Conservation (phyloP, 1,140 invertebrate species). For the Hylaeus volcanicus region DNA sequence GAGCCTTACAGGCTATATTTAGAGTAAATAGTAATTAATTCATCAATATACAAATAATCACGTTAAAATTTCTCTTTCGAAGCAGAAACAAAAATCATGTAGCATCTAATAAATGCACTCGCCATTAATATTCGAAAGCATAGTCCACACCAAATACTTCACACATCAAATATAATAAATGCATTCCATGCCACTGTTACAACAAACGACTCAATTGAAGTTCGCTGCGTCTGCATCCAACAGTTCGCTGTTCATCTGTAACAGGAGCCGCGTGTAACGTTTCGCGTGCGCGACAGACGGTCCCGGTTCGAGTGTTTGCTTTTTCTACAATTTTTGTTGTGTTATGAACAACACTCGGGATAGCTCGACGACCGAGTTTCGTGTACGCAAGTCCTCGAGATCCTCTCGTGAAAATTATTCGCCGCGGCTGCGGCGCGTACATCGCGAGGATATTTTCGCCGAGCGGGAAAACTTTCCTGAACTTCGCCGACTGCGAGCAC, state of each 20-base stretch:
- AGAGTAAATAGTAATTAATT: too few species aligned
- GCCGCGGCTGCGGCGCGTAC: neutral
- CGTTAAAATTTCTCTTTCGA: too few species aligned
- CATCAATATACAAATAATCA: too few species aligned
- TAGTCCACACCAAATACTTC: too few species aligned
- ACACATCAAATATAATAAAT: too few species aligned
- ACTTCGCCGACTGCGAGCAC: neutral
- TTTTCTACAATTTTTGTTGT: neutral
- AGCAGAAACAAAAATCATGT: too few species aligned
- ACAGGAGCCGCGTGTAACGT: neutral
- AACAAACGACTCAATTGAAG: too few species aligned
- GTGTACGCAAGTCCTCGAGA: neutral
- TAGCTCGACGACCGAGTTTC: neutral
- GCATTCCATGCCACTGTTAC: too few species aligned
- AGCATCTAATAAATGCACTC: too few species aligned
- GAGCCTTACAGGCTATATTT: too few species aligned
- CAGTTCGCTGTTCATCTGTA: neutral
- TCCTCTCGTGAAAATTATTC: neutral
- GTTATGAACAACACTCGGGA: neutral
- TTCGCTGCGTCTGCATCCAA: too few species aligned
- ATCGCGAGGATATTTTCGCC: constrained; percentile 7
- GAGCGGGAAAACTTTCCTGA: neutral
- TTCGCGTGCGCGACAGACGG: neutral
- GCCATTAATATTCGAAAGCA: too few species aligned
- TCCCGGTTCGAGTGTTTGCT: neutral